Evolutionary conservation across 2,888 invertebrate genomes (phyloP), one percentile per base, ranked within the genome.

Genomic region (Dastarcus helophoroides): DNA sequence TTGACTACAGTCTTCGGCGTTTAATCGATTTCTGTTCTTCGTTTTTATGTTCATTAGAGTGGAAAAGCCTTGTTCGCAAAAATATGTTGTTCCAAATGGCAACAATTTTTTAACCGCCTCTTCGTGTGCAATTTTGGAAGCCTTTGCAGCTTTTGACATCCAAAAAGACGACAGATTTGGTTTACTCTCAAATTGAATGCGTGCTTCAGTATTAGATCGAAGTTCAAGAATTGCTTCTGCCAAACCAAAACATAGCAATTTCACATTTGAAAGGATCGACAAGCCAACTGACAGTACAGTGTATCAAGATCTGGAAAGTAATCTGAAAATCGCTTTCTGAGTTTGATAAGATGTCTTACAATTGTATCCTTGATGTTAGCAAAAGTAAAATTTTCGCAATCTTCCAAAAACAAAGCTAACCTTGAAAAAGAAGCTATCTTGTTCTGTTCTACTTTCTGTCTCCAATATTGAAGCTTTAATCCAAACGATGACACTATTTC

Each of bases 81-180:
- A n/a, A n/a, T n/a, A n/a, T n/a, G n/a, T n/a, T 23, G 37, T 28
- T 28, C 17, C 28, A 28, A 28, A 28, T 28, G 28, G 7, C 19
- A 15, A n/a, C 31, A 26, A 32, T 26, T 24, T 26, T 26, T 26
- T 19, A 32, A 32, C 26, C 26, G 26, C 26, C 19, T 25, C 26
- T 26, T 32, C 26, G 17, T 42, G 40, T 41, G 43, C 41, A 41
- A 38, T 44, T 44, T 44, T 41, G 38, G 40, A 41, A 44, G 39
- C 43, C 35, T 42, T 44, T 40, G 40, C 41, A 43, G 35, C 42
- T 42, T 41, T 39, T 44, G 35, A 39, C 36, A 42, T 37, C 42
- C 40, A 40, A 42, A 42, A 39, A 36, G 33, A 41, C 37, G 35
- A 36, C 38, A 38, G 35, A 36, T 41, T 40, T 38, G 37, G 25